A percentile compares a stretch with the other conserved stretches of the same genome.
phyloP scores from a whole-genome alignment of 2,113 vertebrate genomes.

The Stomatorhinus ivindoensis region DNA sequence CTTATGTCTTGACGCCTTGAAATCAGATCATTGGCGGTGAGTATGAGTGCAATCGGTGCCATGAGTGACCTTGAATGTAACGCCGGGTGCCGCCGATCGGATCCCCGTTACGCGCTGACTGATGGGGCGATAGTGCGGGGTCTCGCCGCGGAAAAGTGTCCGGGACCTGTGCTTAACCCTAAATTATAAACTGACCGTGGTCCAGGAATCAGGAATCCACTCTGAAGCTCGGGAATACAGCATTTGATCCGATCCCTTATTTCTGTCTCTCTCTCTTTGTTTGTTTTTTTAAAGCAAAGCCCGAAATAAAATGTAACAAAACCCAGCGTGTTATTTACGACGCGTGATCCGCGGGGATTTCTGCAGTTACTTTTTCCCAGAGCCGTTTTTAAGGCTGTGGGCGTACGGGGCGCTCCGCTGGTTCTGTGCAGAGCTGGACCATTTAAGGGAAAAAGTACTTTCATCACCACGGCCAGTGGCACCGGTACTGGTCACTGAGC shows the following conservation, averaged over 20 bases:
- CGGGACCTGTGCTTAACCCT: neutral
- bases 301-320: neutral
- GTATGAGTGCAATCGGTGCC: neutral
- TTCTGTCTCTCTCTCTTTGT: neutral
- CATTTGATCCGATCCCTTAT: neutral
- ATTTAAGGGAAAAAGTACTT: constrained; percentile 23
- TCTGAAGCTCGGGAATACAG: neutral
- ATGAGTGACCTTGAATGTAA: constrained; percentile 20
- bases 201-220: neutral
- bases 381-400: neutral
- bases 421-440: constrained; percentile 5
- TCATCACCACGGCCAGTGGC: neutral
- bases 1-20: neutral
- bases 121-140: neutral
- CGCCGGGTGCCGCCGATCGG: neutral
- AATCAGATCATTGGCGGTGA: neutral
- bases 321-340: neutral
- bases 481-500: neutral
- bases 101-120: neutral
- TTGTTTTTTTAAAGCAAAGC: neutral
- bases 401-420: neutral
- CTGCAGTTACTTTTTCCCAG: neutral
- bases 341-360: neutral
- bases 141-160: neutral
- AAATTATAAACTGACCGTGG: neutral